Evolutionary conservation across 2,113 vertebrate species (phyloP).

Genomic region (Vicugna pacos): DNA sequence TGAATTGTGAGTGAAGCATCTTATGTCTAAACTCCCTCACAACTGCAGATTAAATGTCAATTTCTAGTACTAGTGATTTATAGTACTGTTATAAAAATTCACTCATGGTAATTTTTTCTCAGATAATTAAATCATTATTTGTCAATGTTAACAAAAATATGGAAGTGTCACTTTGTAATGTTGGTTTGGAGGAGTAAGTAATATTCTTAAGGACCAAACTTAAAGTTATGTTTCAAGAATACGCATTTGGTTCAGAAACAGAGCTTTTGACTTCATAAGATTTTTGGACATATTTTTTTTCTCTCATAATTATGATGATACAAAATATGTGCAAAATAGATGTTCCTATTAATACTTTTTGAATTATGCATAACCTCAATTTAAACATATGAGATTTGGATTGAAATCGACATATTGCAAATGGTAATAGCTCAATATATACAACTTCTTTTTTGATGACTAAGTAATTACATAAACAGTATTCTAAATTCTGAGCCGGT

Average conservation of each 20-base stretch:
- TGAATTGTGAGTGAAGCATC: not conserved
- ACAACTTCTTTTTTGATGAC: not conserved
- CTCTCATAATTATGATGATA: not conserved
- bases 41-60: not conserved
- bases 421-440: not conserved
- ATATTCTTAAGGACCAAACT: not conserved
- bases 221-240: not conserved
- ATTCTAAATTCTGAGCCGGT: not conserved
- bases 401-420: not conserved
- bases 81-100: not conserved
- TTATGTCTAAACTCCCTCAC: not conserved
- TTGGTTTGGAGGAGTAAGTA: not conserved
- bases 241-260: not conserved
- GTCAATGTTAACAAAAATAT: not conserved
- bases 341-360: not conserved
- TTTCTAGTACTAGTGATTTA: not conserved
- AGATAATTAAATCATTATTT: not conserved
- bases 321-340: not conserved
- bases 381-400: not conserved
- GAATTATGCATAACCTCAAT: not conserved
- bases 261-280: conserved; percentile 11
- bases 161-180: not conserved
- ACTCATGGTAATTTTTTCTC: not conserved
- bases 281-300: not conserved
- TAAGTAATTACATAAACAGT: not conserved